Conservation (phyloP, 2,113 vertebrate genomes). For the Cygnus buccinator region DNA sequence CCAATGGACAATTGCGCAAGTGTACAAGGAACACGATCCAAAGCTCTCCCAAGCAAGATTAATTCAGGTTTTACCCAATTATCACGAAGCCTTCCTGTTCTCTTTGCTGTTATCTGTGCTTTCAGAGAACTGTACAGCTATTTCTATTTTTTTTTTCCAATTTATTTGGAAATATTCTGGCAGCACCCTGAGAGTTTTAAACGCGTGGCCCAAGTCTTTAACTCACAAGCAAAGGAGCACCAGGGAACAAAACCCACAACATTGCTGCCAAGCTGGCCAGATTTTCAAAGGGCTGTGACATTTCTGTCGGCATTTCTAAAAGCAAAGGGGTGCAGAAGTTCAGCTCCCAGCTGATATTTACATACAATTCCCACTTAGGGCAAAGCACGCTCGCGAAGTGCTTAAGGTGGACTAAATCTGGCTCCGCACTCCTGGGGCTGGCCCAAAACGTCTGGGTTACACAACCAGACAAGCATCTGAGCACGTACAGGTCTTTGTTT, state of each 20-base stretch:
- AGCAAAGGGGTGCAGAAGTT: neutral
- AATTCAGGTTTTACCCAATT: neutral
- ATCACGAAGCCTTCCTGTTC: neutral
- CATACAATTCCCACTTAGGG: rapidly evolving
- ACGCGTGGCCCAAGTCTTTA: neutral
- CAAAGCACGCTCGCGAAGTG: neutral
- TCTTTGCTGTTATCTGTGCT: neutral
- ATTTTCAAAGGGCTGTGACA: neutral
- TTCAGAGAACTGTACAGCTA: neutral
- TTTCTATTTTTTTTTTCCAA: neutral
- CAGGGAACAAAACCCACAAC: neutral
- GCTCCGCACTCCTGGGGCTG: neutral
- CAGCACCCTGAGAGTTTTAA: neutral
- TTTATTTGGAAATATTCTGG: neutral
- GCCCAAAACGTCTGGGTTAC: neutral
- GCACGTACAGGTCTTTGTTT: neutral
- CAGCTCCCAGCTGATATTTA: neutral
- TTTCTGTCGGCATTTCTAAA: neutral
- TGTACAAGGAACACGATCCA: neutral
- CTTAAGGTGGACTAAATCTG: neutral
- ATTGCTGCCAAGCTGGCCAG: neutral
- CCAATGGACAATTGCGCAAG: neutral
- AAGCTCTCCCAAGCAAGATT: neutral
- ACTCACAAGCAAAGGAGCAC: neutral
- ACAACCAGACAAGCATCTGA: neutral